Conservation (phyloP, 2,113 vertebrate species). For the Shinisaurus crocodilurus region DNA sequence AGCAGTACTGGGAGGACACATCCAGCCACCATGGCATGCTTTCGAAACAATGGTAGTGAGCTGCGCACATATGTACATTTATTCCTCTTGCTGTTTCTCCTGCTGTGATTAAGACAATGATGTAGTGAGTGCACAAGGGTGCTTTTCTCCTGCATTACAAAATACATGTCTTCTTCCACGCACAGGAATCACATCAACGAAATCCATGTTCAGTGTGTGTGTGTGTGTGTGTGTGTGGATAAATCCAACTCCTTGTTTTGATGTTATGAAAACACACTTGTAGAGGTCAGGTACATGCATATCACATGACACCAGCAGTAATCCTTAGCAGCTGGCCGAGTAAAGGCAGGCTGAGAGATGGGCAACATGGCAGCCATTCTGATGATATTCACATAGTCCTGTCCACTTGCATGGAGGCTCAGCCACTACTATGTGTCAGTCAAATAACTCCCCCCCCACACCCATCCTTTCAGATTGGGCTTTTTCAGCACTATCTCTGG, state of each 20-base stretch:
- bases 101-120: background rate
- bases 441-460: background rate
- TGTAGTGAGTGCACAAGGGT: too few species aligned
- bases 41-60: background rate
- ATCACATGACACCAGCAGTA: background rate
- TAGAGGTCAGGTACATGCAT: background rate
- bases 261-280: background rate
- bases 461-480: background rate
- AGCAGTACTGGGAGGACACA: background rate
- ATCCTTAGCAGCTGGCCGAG: background rate
- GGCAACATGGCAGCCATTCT: background rate
- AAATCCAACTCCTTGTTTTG: background rate
- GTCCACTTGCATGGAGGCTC: background rate
- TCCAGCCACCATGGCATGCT: background rate
- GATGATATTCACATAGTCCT: background rate
- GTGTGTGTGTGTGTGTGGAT: background rate
- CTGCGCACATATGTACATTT: background rate
- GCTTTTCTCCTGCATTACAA: background rate
- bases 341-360: too few species aligned
- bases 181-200: background rate
- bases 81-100: background rate
- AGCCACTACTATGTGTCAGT: background rate
- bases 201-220: background rate
- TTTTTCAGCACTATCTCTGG: background rate
- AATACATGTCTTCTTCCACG: background rate